phyloP scores from a whole-genome alignment of 2,888 invertebrate genomes.

The Luperina nickerlii region DNA sequence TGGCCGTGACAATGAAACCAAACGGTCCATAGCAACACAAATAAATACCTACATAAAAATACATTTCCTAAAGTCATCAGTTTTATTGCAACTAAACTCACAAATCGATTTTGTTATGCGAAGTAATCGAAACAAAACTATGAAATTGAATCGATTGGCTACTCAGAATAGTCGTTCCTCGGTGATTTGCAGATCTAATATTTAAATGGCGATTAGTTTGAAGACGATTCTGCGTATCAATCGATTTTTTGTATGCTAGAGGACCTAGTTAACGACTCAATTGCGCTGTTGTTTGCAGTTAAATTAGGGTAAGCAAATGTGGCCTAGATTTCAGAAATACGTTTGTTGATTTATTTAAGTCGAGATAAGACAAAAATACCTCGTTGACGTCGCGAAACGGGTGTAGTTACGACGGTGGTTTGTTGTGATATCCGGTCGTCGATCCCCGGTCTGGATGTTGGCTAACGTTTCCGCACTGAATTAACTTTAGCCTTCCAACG shows the following conservation, averaged over 20 bases:
- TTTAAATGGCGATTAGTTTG: constrained; percentile 73
- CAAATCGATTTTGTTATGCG: constrained; percentile 71
- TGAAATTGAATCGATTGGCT: constrained; percentile 74
- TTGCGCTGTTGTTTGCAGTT: constrained; percentile 33
- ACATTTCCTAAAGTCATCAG: constrained; percentile 70
- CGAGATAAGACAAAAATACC: constrained; percentile 38
- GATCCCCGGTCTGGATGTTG: constrained; percentile 75
- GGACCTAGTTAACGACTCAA: constrained; percentile 11
- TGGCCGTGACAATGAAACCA: constrained; percentile 70
- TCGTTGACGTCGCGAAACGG: constrained; percentile 23
- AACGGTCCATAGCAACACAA: constrained; percentile 60
- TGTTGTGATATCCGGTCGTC: constrained; percentile 76
- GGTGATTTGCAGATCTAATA: constrained; percentile 77
- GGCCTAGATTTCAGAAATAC: constrained; percentile 39
- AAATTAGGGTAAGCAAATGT: constrained; percentile 41
- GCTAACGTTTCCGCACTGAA: constrained; percentile 78
- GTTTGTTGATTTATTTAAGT: constrained; percentile 31
- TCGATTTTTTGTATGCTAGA: constrained; percentile 50
- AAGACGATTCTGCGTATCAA: constrained; percentile 61
- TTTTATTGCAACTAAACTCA: constrained; percentile 65
- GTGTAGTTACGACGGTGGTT: constrained; percentile 52
- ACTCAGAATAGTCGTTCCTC: constrained; percentile 70
- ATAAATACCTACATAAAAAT: constrained; percentile 58
- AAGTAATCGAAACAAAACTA: constrained; percentile 75
- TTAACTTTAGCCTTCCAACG: constrained; percentile 79